These are phyloP conservation scores for Tiphia femorata DNA, from an alignment of 2,888 invertebrate genomes.

Conservation along the genomic window DNA sequence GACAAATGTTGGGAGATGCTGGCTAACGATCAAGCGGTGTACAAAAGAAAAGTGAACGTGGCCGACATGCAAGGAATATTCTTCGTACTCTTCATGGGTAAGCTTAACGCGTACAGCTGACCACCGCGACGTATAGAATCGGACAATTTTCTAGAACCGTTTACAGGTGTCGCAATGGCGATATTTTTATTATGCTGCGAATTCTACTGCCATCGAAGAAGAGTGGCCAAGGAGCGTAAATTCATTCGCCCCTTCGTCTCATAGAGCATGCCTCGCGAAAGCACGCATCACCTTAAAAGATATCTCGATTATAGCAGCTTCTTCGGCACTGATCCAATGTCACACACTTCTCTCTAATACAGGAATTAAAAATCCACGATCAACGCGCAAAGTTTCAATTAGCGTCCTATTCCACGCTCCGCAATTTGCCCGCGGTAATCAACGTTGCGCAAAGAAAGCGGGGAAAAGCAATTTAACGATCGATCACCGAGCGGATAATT, in stretches of 20 bases:
- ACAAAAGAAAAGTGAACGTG: conserved; percentile 89
- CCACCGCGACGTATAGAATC: background rate
- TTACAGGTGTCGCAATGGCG: conserved; percentile 46
- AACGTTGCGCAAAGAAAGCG: too few relatives aligned
- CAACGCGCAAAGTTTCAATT: too few relatives aligned
- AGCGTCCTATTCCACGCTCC: too few relatives aligned
- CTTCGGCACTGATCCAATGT: too few relatives aligned
- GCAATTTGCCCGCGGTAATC: too few relatives aligned
- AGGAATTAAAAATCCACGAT: too few relatives aligned
- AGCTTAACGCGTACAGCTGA: background rate
- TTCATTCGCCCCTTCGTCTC: conserved; percentile 71
- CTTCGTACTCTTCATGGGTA: conserved; percentile 86
- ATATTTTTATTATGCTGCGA: conserved; percentile 70
- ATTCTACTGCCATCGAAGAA: conserved; percentile 67
- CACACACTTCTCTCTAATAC: too few relatives aligned
- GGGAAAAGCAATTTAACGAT: too few relatives aligned
- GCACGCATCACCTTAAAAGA: too few relatives aligned
- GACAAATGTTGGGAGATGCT: conserved; percentile 82
- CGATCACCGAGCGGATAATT: too few relatives aligned
- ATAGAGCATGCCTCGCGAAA: too few relatives aligned
- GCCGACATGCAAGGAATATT: conserved; percentile 95
- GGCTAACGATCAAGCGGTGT: conserved; percentile 76
- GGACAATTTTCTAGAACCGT: background rate
- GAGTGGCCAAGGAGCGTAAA: conserved; percentile 66
- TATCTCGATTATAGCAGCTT: too few relatives aligned